A percentile compares a stretch with the other conserved stretches of the same genome.
phyloP scores from a whole-genome alignment of 2,888 invertebrate genomes.

The Hydraecia micacea region DNA sequence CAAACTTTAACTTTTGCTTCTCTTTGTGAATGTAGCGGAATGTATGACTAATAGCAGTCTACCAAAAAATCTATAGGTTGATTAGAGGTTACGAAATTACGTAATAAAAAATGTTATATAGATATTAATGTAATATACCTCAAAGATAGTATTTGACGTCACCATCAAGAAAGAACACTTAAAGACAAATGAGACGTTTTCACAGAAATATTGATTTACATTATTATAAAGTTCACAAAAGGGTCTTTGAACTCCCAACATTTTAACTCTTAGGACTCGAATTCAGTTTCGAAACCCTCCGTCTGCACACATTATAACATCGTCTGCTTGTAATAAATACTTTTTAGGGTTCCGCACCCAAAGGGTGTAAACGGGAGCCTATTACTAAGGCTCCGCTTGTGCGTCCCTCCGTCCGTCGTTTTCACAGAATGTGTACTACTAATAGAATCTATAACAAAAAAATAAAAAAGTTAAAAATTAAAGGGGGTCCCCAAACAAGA shows the following conservation, averaged over 20 bases:
- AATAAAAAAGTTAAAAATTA: neutral
- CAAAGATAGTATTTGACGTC: slow-evolving; percentile 17
- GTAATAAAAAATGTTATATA: slow-evolving; percentile 2
- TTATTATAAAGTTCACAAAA: slow-evolving; percentile 51
- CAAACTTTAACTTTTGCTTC: neutral
- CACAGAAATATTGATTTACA: slow-evolving; percentile 60
- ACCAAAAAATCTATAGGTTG: neutral
- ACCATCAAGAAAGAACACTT: slow-evolving; percentile 31
- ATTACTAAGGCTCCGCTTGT: too few species aligned
- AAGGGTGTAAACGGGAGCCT: neutral
- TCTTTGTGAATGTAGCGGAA: neutral
- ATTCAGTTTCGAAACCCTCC: slow-evolving; percentile 27
- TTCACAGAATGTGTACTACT: neutral
- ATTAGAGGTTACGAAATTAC: slow-evolving; percentile 14
- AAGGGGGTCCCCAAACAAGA: neutral
- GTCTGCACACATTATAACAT: slow-evolving; percentile 45
- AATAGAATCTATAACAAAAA: neutral
- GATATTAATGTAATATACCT: neutral
- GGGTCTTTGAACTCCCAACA: slow-evolving; percentile 54
- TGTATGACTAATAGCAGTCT: slow-evolving; percentile 12
- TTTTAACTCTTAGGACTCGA: slow-evolving; percentile 37
- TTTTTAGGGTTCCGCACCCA: slow-evolving; percentile 2
- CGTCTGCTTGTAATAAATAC: slow-evolving; percentile 22
- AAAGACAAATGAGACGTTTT: slow-evolving; percentile 19
- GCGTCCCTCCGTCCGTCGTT: neutral